Conservation (phyloP, 1,140 invertebrate species). For the Sinella curviseta region DNA sequence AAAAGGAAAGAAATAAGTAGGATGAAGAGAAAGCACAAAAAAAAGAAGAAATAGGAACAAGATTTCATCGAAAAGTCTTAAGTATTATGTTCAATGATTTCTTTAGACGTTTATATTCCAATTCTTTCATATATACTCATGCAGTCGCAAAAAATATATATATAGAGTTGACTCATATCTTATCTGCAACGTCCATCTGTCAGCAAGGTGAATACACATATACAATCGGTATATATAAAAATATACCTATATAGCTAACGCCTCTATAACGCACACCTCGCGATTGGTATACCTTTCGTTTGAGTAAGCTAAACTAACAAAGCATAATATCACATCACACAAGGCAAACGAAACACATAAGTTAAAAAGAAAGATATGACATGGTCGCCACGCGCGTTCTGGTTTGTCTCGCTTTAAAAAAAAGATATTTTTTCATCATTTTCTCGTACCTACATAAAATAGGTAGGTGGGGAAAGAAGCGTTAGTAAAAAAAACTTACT, state of each 20-base stretch:
- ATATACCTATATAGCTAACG: too few relatives aligned
- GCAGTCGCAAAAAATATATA: too few relatives aligned
- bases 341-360: too few relatives aligned
- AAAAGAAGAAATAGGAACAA: neutral
- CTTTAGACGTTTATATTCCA: neutral
- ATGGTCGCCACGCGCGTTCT: neutral
- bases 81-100: neutral
- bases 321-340: too few relatives aligned
- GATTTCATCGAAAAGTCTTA: slow-evolving; percentile 16
- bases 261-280: too few relatives aligned
- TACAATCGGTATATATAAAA: too few relatives aligned
- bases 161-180: too few relatives aligned
- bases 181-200: too few relatives aligned
- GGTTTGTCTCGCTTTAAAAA: neutral
- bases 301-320: too few relatives aligned
- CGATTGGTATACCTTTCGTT: too few relatives aligned
- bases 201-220: too few relatives aligned
- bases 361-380: neutral
- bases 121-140: neutral
- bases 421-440: neutral
- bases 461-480: neutral
- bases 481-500: neutral
- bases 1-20: slow-evolving; percentile 8
- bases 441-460: neutral
- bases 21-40: neutral